Evolutionary conservation across 2,797 vertebrate species (phyloP).

Genomic region (Myotis planiceps): DNA sequence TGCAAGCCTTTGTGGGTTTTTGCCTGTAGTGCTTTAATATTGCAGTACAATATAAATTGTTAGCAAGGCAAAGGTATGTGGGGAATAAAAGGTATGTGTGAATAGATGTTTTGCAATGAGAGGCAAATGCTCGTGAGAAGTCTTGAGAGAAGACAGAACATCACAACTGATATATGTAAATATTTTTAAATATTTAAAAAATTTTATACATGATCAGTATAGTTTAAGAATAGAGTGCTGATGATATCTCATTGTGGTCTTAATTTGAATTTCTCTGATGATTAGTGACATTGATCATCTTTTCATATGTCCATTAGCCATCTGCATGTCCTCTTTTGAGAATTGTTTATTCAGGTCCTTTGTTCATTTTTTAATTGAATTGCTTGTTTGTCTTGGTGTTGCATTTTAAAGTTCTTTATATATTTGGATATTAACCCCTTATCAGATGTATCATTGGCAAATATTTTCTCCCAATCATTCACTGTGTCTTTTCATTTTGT

Average conservation of each 20-base stretch:
- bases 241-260: not conserved
- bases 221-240: not conserved
- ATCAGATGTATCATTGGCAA: not conserved
- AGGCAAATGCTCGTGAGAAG: not conserved
- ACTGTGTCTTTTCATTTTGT: not conserved
- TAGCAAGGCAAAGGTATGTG: not conserved
- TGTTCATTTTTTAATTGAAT: not conserved
- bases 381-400: not conserved
- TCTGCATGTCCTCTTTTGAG: not conserved
- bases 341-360: not conserved
- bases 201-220: not conserved
- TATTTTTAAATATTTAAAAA: not conserved
- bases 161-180: too few species aligned
- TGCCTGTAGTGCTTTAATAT: not conserved
- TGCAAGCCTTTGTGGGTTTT: not conserved
- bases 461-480: not conserved
- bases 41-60: not conserved
- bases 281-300: not conserved
- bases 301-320: not conserved
- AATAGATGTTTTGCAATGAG: not conserved
- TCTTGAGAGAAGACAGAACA: not conserved
- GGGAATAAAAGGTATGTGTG: not conserved
- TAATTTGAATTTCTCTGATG: not conserved
- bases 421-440: not conserved
- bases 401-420: not conserved